Evolutionary conservation across 2,888 invertebrate species (phyloP).

Genomic region (Agrilus mali): DNA sequence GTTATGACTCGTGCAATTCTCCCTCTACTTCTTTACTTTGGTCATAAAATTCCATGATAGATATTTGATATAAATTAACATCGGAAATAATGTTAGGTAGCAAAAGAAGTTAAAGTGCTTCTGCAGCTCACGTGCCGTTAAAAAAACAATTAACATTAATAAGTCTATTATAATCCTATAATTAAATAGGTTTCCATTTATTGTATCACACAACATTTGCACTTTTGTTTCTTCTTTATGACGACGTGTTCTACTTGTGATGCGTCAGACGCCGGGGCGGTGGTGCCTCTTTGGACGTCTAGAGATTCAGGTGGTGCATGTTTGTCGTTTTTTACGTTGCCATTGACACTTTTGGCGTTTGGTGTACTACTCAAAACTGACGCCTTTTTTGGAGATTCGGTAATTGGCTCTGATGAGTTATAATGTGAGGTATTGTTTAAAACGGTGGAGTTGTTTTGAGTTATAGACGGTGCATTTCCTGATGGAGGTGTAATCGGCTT

Average conservation of each 20-base stretch:
- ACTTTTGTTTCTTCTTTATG: conserved; percentile 90
- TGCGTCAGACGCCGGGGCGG: conserved; percentile 52
- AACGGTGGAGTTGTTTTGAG: conserved; percentile 31
- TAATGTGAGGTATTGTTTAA: conserved; percentile 10
- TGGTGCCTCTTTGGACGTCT: conserved; percentile 59
- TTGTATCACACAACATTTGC: conserved; percentile 90
- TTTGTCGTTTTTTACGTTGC: conserved; percentile 30
- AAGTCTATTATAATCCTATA: conserved; percentile 18
- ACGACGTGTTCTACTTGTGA: conserved; percentile 82
- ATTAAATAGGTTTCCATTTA: conserved; percentile 36
- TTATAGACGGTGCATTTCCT: conserved; percentile 37
- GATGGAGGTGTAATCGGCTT: conserved; percentile 72
- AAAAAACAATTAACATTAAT: conserved; percentile 21
- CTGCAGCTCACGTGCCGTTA: too few relatives aligned
- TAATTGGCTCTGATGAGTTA: conserved; percentile 18
- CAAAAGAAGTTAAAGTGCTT: not conserved
- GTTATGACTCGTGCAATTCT: not conserved
- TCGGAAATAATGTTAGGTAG: too few relatives aligned
- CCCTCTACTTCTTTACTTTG: not conserved
- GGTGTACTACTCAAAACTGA: conserved; percentile 10
- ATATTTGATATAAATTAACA: too few relatives aligned
- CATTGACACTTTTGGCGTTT: conserved; percentile 23
- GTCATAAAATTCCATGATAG: conserved; percentile 9
- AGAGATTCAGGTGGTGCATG: conserved; percentile 40
- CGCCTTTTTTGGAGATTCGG: conserved; percentile 31